phyloP scores from a whole-genome alignment of 2,113 vertebrate species.

The Alethe castanea region DNA sequence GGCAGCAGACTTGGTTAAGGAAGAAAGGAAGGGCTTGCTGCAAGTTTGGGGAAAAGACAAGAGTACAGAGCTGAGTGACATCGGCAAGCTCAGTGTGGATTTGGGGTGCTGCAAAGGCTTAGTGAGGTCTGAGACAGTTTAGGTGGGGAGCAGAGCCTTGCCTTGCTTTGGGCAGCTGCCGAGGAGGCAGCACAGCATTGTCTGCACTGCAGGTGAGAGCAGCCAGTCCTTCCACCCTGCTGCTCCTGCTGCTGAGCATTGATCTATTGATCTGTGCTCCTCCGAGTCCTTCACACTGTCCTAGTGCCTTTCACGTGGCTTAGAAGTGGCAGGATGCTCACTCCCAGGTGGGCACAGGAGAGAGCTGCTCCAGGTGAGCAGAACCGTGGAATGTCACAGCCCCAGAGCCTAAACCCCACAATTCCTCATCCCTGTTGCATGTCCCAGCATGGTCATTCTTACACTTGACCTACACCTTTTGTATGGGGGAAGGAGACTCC shows the following conservation, averaged over 20 bases:
- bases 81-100: neutral
- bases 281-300: neutral
- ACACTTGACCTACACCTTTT: neutral
- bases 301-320: neutral
- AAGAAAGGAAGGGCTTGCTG: neutral
- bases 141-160: neutral
- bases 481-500: neutral
- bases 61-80: neutral
- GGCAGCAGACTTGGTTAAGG: neutral
- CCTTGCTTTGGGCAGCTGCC: neutral
- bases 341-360: neutral
- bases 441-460: neutral
- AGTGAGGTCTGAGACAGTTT: neutral
- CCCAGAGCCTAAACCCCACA: neutral
- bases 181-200: fast-evolving
- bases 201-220: neutral
- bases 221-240: neutral
- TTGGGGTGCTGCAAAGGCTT: neutral
- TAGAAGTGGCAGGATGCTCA: neutral
- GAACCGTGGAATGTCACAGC: neutral
- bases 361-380: neutral
- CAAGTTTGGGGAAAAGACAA: neutral
- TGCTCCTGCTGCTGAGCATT: neutral
- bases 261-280: neutral
- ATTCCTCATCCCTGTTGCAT: fast-evolving